Evolutionary conservation across 2,888 invertebrate species (phyloP).

Genomic region (Tachystola acroxantha): DNA sequence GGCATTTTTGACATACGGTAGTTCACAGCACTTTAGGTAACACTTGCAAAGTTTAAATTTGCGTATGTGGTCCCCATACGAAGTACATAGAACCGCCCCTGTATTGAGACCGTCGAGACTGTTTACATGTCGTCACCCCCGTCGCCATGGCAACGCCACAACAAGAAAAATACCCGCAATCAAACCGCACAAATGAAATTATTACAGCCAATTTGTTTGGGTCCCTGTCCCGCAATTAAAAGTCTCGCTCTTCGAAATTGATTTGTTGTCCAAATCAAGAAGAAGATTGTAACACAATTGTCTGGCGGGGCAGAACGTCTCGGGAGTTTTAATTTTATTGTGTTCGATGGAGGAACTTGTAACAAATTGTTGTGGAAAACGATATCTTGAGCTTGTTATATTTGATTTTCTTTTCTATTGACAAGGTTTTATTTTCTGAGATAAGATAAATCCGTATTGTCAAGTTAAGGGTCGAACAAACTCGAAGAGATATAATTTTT

Average conservation of each 20-base stretch:
- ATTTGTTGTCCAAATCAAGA: constrained; percentile 44
- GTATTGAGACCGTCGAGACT: constrained; percentile 2
- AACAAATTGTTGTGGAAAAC: neutral
- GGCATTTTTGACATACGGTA: no score
- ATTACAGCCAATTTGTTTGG: constrained; percentile 37
- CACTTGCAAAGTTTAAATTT: no score
- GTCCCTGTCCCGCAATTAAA: constrained; percentile 37
- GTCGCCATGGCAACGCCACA: constrained; percentile 37
- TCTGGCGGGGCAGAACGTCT: constrained; percentile 35
- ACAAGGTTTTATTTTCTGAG: no score
- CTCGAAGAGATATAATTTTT: no score
- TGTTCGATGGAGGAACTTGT: neutral
- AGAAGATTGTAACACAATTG: constrained; percentile 48
- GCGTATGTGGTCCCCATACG: no score
- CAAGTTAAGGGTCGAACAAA: no score
- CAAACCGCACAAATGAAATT: constrained; percentile 40
- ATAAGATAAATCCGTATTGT: no score
- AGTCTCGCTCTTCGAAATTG: constrained; percentile 40
- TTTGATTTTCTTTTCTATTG: neutral
- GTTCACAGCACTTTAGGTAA: no score
- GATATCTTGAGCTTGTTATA: neutral
- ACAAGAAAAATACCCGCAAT: constrained; percentile 31
- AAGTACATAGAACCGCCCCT: no score
- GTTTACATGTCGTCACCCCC: constrained; percentile 27
- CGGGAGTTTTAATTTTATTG: constrained; percentile 16